phyloP scores from a whole-genome alignment of 2,888 invertebrate species.

The Nysson spinosus region DNA sequence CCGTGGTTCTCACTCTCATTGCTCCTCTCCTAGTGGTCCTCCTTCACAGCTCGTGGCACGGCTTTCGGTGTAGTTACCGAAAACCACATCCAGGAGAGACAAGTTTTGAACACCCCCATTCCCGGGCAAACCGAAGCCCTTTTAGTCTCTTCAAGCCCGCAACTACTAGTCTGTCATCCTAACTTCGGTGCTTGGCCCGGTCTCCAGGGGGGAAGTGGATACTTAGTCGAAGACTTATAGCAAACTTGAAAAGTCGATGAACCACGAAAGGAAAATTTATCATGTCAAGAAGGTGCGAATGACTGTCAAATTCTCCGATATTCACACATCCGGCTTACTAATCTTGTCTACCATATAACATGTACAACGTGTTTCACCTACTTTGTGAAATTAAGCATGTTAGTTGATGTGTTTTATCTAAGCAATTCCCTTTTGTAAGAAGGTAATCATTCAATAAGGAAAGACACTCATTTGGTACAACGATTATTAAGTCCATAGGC shows the following conservation, averaged over 20 bases:
- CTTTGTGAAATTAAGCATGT: too few relatives aligned
- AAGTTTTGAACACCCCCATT: slow-evolving; percentile 58
- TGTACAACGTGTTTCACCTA: too few relatives aligned
- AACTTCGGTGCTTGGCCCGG: slow-evolving; percentile 57
- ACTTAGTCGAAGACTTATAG: slow-evolving; percentile 58
- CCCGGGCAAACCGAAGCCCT: slow-evolving; percentile 45
- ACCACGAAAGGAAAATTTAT: slow-evolving; percentile 61
- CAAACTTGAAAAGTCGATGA: slow-evolving; percentile 54
- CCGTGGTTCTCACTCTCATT: slow-evolving; percentile 10
- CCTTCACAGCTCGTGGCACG: slow-evolving; percentile 32
- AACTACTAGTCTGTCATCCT: slow-evolving; percentile 58
- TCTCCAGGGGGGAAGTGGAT: slow-evolving; percentile 50
- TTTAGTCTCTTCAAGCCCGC: slow-evolving; percentile 40
- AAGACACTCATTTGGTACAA: too few relatives aligned
- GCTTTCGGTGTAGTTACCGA: slow-evolving; percentile 50
- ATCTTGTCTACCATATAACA: too few relatives aligned
- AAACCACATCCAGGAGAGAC: slow-evolving; percentile 62
- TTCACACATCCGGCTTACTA: too few relatives aligned
- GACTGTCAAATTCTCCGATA: background rate
- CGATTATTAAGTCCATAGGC: background rate
- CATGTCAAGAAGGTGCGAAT: slow-evolving; percentile 50
- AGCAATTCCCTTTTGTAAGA: too few relatives aligned
- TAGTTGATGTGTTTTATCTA: too few relatives aligned
- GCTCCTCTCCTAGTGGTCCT: slow-evolving; percentile 20
- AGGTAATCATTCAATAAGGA: too few relatives aligned